A percentile compares a stretch with the other conserved stretches of the same genome.
Evolutionary conservation across 2,797 vertebrate species (phyloP).

Genomic region (Pogoniulus pusillus): DNA sequence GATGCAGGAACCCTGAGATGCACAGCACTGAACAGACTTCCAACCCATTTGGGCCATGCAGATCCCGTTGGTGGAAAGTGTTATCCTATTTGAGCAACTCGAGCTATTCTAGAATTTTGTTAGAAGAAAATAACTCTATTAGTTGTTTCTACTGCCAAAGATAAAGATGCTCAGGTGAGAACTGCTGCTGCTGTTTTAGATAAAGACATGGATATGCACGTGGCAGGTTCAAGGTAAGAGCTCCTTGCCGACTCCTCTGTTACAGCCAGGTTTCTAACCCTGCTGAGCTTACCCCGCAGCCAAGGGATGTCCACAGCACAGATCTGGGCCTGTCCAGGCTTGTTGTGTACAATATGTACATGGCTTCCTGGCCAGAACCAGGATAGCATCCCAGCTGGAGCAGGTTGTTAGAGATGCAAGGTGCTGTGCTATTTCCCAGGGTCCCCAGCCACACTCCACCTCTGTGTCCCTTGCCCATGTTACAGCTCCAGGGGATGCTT

Average conservation of each 20-base stretch:
- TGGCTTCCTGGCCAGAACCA: neutral
- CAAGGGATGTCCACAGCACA: neutral
- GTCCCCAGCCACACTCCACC: rapidly evolving
- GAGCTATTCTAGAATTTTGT: neutral
- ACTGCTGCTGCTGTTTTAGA: neutral
- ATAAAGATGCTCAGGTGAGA: neutral
- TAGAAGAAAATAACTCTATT: neutral
- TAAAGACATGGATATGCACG: rapidly evolving
- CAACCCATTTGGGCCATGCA: rapidly evolving
- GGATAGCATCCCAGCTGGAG: neutral
- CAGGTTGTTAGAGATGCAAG: neutral
- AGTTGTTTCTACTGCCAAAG: neutral
- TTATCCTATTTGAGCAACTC: neutral
- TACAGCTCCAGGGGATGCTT: rapidly evolving
- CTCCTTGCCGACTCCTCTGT: neutral
- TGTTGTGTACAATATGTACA: rapidly evolving
- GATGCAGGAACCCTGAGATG: neutral
- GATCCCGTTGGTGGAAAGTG: rapidly evolving
- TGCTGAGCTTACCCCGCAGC: neutral
- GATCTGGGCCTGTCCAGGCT: neutral
- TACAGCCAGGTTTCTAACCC: neutral
- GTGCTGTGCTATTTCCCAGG: neutral
- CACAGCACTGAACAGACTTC: rapidly evolving
- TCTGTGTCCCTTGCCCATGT: rapidly evolving
- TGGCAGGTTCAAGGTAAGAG: neutral